Evolutionary conservation across 2,888 invertebrate genomes (phyloP), one percentile per base, ranked within the genome.

Genomic region (Macropis europaea): DNA sequence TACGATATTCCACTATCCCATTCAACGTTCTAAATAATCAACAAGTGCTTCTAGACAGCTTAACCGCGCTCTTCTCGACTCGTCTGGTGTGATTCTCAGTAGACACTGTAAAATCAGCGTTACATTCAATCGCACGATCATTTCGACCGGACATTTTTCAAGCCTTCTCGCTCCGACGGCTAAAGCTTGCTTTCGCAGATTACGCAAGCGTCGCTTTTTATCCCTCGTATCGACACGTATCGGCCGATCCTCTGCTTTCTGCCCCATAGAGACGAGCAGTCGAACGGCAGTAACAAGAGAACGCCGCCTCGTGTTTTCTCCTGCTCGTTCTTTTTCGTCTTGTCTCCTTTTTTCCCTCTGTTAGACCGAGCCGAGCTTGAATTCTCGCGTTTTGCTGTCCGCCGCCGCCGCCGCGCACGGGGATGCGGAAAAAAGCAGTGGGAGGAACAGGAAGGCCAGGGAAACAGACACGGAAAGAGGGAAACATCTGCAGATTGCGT

Each of bases 261-360:
- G 42, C 62, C 17, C 50, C 54, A 59, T 56, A 47, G 45, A 26
- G 28, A 47, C 32, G 30, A 68, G 19, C 36, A 47, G 42, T 56
- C 64, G 52, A 68, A 66, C 17, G 42, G n/a, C 30, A 19, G 59
- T 59, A 73, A 68, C 50, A 54, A 45, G 48, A 48, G 57, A 48
- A 50, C 36, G 22, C 40, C 34, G 32, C 9, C 26, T 32, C 3
- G n/a, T 43, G 32, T 26, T 45, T 19, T 26, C 42, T 34, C 42
- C 15, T 28, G 6, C 15, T 47, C 32, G 9, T 34, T 28, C 19
- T 15, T 11, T 7, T 13, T 22, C 19, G n/a, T n/a, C n/a, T n/a
- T 17, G n/a, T 26, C 1, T n/a, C 7, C 17, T 6, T 56, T 43
- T 32, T 24, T 9, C 13, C 2, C 28, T 22, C 19, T 42, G 36